Evolutionary conservation across 2,113 vertebrate species (phyloP), one percentile per base, ranked within the genome.

Genomic region (Tetrao urogallus): DNA sequence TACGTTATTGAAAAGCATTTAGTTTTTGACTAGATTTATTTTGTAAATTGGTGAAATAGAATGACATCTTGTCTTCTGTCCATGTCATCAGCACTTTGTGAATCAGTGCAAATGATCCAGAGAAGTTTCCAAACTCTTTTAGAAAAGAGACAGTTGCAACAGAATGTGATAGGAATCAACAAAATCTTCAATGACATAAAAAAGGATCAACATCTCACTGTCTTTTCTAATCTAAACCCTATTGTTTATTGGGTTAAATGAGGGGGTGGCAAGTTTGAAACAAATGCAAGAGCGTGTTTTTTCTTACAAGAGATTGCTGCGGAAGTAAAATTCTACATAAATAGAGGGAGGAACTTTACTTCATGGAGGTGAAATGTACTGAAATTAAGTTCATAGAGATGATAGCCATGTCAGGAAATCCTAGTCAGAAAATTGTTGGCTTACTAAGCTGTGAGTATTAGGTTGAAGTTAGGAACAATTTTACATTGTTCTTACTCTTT

Each of bases 271-370:
- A 47, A 27, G 43, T 82, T 57, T 91, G 84, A 79, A 87, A 45
- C n/a, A 43, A 15, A 2, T 25, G 25, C 38, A 38, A 42, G 36
- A 65, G 48, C 0, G 0, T 80, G 50, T 6, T 27, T 72, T 4
- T 73, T 92, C 13, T 72, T 78, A 32, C n/a, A 83, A 25, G 43
- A 54, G 22, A 27, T 43, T 86, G 25, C 27, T 38, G 6, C 2
- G 4, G 27, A 77, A 15, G 10, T 66, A 63, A 63, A 43, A 11
- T 57, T 88, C 77, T 58, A n/a, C 15, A 42, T 25, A 0, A 0
- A 12, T 40, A 40, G 10, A 60, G n/a, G 20, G 12, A 48, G 42
- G 45, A 45, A 45, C 18, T 10, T 47, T 21, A 81, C 8, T 42
- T 90, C 32, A 22, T 32, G 30, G 42, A 71, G 56, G 24, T 57